Conservation (phyloP, 2,797 vertebrate genomes). For the Oceanodroma leucorhoa region DNA sequence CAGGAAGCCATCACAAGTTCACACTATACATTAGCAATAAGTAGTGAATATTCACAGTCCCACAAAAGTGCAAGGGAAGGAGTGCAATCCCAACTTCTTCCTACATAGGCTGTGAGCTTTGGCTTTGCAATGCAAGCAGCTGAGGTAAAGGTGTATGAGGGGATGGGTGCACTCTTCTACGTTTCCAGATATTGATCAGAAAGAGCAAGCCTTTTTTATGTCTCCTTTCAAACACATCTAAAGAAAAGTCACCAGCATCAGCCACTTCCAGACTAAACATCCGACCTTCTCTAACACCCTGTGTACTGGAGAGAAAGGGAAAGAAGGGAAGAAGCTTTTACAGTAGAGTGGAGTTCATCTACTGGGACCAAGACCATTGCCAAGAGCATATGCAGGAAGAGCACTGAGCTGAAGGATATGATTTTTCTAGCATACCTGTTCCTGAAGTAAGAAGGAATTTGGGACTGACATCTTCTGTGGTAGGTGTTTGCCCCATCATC, state of each 20-base stretch:
- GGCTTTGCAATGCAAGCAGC: neutral
- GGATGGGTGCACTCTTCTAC: fast-evolving
- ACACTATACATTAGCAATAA: neutral
- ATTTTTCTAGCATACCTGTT: neutral
- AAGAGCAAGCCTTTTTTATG: neutral
- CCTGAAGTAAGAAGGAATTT: neutral
- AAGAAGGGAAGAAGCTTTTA: neutral
- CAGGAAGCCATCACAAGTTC: neutral
- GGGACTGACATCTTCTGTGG: neutral
- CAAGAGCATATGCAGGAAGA: neutral
- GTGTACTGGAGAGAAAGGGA: neutral
- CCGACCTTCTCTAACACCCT: neutral
- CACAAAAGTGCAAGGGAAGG: neutral
- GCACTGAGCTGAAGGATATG: neutral
- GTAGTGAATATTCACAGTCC: neutral
- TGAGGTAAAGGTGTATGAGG: neutral
- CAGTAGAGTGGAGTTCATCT: neutral
- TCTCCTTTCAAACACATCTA: neutral
- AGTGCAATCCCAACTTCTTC: neutral
- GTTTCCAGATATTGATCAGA: neutral
- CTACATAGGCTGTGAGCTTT: neutral
- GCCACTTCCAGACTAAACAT: neutral
- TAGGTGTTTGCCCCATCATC: neutral
- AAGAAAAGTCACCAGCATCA: neutral
- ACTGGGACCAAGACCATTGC: neutral